Evolutionary conservation across 2,113 vertebrate genomes (phyloP).

Genomic region (Corvus cornix): DNA sequence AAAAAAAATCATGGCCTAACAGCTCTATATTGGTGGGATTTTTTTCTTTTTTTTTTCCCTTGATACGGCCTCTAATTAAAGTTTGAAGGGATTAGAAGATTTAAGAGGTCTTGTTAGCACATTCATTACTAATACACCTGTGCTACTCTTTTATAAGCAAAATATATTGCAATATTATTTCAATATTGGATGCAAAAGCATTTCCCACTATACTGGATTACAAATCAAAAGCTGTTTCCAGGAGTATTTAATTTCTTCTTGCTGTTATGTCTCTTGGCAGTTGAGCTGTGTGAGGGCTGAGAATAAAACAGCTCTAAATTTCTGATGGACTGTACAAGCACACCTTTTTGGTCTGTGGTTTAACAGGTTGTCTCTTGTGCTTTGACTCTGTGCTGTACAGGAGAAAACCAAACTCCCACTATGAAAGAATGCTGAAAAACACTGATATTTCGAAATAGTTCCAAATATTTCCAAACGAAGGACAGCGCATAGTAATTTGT

Average conservation of each 20-base stretch:
- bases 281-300: background rate
- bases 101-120: background rate
- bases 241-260: constrained; percentile 8
- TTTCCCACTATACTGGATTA: background rate
- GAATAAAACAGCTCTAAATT: constrained; percentile 7
- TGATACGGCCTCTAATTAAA: background rate
- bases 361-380: constrained; percentile 1
- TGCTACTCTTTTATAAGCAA: constrained; percentile 30
- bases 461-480: constrained; percentile 24
- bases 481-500: constrained; percentile 29
- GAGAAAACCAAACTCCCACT: constrained; percentile 14
- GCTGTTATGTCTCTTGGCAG: constrained; percentile 11
- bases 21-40: background rate
- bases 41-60: background rate
- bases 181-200: constrained; percentile 1
- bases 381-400: background rate
- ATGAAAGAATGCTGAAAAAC: constrained; percentile 30
- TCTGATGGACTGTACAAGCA: constrained; percentile 11
- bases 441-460: constrained; percentile 21
- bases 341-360: constrained; percentile 22
- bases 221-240: constrained; percentile 17
- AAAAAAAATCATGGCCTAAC: background rate
- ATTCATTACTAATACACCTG: background rate
- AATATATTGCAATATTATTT: background rate
- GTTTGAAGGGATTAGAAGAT: background rate